Evolutionary conservation across 1,140 invertebrate genomes (phyloP), one percentile per base, ranked within the genome.

Genomic region (Bactericera cockerelli): DNA sequence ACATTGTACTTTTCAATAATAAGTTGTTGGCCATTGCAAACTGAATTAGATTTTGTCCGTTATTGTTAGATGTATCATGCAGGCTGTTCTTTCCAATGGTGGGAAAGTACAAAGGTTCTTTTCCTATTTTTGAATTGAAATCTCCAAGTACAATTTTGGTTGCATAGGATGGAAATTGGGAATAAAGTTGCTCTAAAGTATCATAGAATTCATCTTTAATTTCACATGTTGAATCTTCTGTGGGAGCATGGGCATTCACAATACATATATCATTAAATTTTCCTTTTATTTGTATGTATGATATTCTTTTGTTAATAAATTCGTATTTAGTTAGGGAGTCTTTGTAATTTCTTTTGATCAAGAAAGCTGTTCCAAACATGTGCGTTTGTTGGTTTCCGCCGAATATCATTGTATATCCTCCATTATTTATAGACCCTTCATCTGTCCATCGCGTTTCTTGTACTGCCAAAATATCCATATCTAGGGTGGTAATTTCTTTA

Each of bases 151-250:
- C 13, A 26, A 64, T 57, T 57, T 54, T 64, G 21, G 58, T 58
- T 14, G 60, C 61, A 58, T 56, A 28, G 8, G 3, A 38, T 19
- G 59, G 63, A 55, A 58, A 38, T 58, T 56, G 26, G 39, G 53
- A 21, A 3, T 42, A n/a, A 14, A 26, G 16, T 24, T 58, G 36
- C 55, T 64, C 63, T 25, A 62, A 49, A 10, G n/a, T 16, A 14
- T 62, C 61, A 33, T 64, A 62, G 39, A 64, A 64, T 16, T 6
- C 16, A 26, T 64, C 59, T 25, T 64, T 64, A 8, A 26, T 39
- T 19, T 59, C 56, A 14, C 63, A 58, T 24, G 60, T 59, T 16
- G 56, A 53, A 11, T 60, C 56, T 25, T 61, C 59, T 42, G 59
- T 64, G 10, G 59, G 36, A 28, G 61, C 59, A 38, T 63, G 59